These are phyloP conservation scores for Tapirus terrestris DNA, from an alignment of 2,113 vertebrate genomes.

Conservation along the genomic window DNA sequence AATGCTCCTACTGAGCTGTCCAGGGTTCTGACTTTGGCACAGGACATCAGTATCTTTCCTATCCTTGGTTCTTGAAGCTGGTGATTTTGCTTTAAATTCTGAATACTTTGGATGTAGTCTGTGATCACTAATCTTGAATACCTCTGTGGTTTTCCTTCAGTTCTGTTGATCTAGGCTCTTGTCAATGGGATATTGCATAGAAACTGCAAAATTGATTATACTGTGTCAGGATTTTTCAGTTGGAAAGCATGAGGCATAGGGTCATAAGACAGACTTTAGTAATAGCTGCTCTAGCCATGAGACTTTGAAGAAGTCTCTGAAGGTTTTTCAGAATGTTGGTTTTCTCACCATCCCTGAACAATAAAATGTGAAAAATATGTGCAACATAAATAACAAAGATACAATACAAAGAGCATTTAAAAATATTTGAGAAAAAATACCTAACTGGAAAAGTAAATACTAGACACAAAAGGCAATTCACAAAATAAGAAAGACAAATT, in stretches of 20 bases:
- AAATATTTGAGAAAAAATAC: not conserved
- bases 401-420: not conserved
- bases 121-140: slow-evolving; percentile 6
- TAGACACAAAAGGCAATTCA: not conserved
- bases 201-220: slow-evolving; percentile 13
- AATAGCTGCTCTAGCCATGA: not conserved
- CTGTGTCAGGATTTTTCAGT: not conserved
- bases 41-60: not conserved
- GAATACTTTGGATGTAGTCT: not conserved
- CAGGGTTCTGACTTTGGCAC: slow-evolving; percentile 66
- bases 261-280: not conserved
- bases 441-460: not conserved
- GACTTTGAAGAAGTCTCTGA: slow-evolving; percentile 2
- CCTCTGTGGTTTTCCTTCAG: not conserved
- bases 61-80: not conserved
- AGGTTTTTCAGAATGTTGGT: slow-evolving; percentile 25
- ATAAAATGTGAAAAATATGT: slow-evolving; percentile 33
- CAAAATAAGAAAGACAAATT: slow-evolving; percentile 38
- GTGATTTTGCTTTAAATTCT: slow-evolving; percentile 17
- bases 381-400: slow-evolving; percentile 25
- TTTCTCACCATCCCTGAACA: not conserved
- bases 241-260: not conserved
- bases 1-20: slow-evolving; percentile 43
- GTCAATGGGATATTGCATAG: not conserved
- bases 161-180: not conserved